A percentile compares a stretch with the other conserved stretches of the same genome.
phyloP scores from a whole-genome alignment of 1,140 invertebrate species.

The Calycopis cecrops region DNA sequence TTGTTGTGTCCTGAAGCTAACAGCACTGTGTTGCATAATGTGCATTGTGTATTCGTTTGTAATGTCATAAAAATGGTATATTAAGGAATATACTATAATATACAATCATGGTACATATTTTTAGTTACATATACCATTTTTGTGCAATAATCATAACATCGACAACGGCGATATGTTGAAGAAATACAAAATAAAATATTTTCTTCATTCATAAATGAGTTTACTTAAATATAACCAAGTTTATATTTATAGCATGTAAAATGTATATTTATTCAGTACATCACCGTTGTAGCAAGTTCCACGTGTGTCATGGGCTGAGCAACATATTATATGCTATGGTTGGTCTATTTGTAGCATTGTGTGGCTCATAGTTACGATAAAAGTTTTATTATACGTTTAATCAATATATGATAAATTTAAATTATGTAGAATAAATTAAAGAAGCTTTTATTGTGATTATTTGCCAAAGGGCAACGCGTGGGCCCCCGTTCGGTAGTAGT shows the following conservation, averaged over 20 bases:
- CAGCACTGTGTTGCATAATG: conserved; percentile 10
- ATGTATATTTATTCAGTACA: no score
- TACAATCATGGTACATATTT: not conserved
- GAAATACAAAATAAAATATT: not conserved
- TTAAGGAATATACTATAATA: not conserved
- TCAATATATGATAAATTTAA: no score
- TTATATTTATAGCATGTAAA: no score
- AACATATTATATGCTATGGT: conserved; percentile 1
- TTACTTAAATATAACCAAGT: not conserved
- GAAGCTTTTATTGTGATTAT: not conserved
- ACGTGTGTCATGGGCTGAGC: not conserved
- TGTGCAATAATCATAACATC: not conserved
- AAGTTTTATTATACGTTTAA: conserved; percentile 1
- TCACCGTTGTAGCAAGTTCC: not conserved
- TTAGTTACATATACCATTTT: not conserved
- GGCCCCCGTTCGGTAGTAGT: conserved; percentile 12
- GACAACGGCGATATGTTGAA: not conserved
- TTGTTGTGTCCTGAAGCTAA: conserved; percentile 17
- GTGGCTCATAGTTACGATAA: not conserved
- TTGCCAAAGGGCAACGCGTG: not conserved
- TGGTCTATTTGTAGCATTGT: not conserved
- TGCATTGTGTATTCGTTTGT: conserved; percentile 21
- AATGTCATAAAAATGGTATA: not conserved
- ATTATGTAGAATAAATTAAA: no score
- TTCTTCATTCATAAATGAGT: not conserved